Evolutionary conservation across 1,140 invertebrate genomes (phyloP), one percentile per base, ranked within the genome.

Genomic region (Lerema accius): DNA sequence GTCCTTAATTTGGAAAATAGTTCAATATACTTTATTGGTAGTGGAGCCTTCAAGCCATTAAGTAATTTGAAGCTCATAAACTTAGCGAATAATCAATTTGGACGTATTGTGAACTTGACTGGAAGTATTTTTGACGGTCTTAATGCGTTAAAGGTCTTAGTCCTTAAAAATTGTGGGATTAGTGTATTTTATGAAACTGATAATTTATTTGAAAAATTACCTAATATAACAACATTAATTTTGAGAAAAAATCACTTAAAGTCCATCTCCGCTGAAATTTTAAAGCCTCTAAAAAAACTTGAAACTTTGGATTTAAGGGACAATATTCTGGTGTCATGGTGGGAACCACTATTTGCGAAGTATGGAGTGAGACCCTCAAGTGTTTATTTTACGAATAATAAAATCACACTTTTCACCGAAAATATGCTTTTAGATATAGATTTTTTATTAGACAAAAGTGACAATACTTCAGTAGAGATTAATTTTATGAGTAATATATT

Each of bases 381-480:
- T 16, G 15, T 93, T 0, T 77, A 83, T 55, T 67, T 93, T 26
- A 81, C 78, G 2, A 83, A 91, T 19, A 94, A 94, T 73, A 92
- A 92, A 79, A 86, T 94, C 37, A 85, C 90, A 4, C 86, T 90
- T 63, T 83, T 93, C 11, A 92, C 89, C 7, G 37, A 84, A 26
- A 88, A 85, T 11, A 93, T 94, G 92, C 78, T 93, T 26, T 65
- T 91, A 61, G 93, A 94, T 69, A 91, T 93, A 26, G 76, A 74
- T 19, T 84, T 84, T 56, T 71, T 93, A 17, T 56, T 91, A 15
- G 80, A 88, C 50, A 78, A 79, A 39, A 64, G 37, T 15, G 53
- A 46, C 7, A 81, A 84, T 17, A 32, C 9, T 9, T 71, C 76
- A 9, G 56, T 76, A 0, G 65, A 79, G 48, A 77, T 94, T 17